A percentile compares a stretch with the other conserved stretches of the same genome.
Conservation (phyloP, 1,140 invertebrate species). For the Diachasmimorpha longicaudata region DNA sequence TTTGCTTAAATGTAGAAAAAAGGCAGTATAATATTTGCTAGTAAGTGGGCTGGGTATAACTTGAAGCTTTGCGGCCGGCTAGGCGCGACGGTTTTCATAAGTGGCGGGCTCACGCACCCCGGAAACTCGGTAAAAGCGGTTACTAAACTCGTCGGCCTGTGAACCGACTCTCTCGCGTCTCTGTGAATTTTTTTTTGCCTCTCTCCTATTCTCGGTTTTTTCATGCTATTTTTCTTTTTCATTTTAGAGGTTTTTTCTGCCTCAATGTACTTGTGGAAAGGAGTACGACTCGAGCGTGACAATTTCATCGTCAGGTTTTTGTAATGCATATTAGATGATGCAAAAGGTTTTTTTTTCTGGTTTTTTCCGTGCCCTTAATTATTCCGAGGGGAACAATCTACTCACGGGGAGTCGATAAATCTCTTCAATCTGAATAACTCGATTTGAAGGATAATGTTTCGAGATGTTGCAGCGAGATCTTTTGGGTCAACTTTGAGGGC, state of each 20-base stretch:
- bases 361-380: neutral
- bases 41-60: conserved; percentile 11
- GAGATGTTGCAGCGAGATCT: too few species aligned
- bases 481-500: too few species aligned
- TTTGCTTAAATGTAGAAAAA: too few species aligned
- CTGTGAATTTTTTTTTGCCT: neutral
- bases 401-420: neutral
- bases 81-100: conserved; percentile 36
- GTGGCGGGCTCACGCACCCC: conserved; percentile 46
- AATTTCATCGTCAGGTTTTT: neutral
- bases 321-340: neutral
- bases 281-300: neutral
- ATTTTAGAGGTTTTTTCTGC: neutral
- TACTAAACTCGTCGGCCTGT: conserved; percentile 38
- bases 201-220: neutral
- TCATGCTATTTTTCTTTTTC: neutral
- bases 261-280: neutral
- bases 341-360: too few species aligned
- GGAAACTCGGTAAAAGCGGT: conserved; percentile 44
- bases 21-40: too few species aligned
- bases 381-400: neutral
- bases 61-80: conserved; percentile 30
- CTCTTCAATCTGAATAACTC: neutral
- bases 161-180: conserved; percentile 22
- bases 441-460: too few species aligned